Percentiles rank a stretch among this genome's conserved stretches.
Conservation (phyloP, 2,113 vertebrate species). For the Leucopternis melanops region DNA sequence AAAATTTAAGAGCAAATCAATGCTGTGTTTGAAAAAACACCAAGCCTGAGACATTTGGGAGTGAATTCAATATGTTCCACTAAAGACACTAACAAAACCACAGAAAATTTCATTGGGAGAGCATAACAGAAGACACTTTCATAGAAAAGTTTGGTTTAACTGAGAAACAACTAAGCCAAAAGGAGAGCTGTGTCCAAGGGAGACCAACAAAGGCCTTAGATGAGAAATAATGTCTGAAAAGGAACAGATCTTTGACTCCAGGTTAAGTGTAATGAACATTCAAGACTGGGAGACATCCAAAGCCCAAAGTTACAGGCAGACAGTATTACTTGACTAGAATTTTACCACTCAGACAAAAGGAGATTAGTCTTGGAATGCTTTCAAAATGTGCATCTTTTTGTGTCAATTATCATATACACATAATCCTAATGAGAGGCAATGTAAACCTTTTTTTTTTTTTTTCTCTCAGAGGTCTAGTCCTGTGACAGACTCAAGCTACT, state of each 20-base stretch:
- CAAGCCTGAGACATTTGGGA: not conserved
- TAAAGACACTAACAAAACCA: not conserved
- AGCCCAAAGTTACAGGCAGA: not conserved
- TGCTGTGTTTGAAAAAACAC: not conserved
- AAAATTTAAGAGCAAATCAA: not conserved
- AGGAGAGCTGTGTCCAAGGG: not conserved
- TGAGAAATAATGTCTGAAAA: not conserved
- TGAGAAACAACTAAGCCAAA: not conserved
- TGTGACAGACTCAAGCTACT: not conserved
- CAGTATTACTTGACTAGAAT: not conserved
- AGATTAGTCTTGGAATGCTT: not conserved
- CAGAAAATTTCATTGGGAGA: not conserved
- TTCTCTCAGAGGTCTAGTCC: not conserved
- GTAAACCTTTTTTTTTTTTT: not conserved
- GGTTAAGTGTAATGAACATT: not conserved
- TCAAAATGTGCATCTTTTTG: not conserved
- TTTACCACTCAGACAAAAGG: not conserved
- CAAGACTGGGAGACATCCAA: not conserved
- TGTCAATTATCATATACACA: not conserved
- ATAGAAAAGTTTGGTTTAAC: not conserved
- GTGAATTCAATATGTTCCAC: not conserved
- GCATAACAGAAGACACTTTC: not conserved
- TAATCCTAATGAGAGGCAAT: not conserved
- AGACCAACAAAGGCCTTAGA: not conserved
- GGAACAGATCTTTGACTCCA: not conserved